Base-by-base conservation (phyloP, 2,797 vertebrate species). In the Peromyscus aztecus region DNA sequence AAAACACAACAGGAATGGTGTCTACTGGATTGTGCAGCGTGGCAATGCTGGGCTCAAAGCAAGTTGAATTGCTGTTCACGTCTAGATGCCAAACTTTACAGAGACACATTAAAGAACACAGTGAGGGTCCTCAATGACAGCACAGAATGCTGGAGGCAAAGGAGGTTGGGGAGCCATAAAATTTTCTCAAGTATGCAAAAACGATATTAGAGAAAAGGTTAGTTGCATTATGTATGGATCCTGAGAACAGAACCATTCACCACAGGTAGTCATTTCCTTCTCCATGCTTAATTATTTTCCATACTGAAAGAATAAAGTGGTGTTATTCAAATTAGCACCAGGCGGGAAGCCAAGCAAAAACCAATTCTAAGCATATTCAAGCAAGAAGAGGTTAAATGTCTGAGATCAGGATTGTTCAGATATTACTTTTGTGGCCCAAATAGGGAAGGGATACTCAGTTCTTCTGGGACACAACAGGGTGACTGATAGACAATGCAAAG, bases 391-490 rank as follows among this genome's bases (percentile, higher is more conserved):
- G 80, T 94, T 89, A 81, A 83, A 43, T 57, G 84, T 69, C 59
- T 86, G 77, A 89, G 49, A 85, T 88, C 43, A 76, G 67, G 55
- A 49, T 63, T 89, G 7, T 81, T 93, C 83, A 69, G 59, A 55
- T 96, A 85, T 37, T 93, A 81, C 67, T 92, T 82, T 83, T 89
- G 92, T 92, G 52, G 61, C 19, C 49, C 76, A 46, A 87, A 89
- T 92, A 80, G 95, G 94, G 2, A 82, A 75, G 0, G 92, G 80
- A 94, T 83, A 4, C 23, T 85, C 65, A 73, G 67, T 67, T 75
- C 43, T 81, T 84, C 80, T 37, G n/a, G 87, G 86, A 87, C 75
- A 89, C 40, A 87, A 73, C 0, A 86, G 27, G 61, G 43, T 6
- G 43, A 63, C 9, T 9, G 43, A 57, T 7, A 3, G 49, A 82